Evolutionary conservation across 2,797 vertebrate species (phyloP), one percentile per base, ranked within the genome.

Genomic region (Smutsia gigantea): DNA sequence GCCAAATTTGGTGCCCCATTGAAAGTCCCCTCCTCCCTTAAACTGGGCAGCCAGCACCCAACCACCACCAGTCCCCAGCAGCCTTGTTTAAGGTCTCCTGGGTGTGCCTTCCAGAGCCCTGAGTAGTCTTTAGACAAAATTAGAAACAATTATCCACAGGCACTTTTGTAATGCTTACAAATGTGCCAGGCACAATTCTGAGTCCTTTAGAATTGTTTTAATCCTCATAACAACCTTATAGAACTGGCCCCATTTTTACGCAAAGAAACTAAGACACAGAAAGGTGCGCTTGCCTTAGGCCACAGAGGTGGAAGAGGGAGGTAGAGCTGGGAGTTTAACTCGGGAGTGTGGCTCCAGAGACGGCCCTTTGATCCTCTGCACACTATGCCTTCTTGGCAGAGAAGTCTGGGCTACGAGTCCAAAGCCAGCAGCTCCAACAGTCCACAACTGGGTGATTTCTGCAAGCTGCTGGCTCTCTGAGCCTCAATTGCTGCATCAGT

Each of bases 121-220:
- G 25, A 46, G 53, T 3, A 2, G 25, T 2, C 11, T 17, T 71
- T 15, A 1, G 25, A 69, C 18, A 2, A 11, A 11, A 15, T 72
- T 3, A 61, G 42, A 34, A 68, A 49, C 19, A 7, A 37, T 46
- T 21, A 8, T 27, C 46, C 0, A 3, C 0, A 0, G 37, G 5
- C 34, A 14, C 49, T 12, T 49, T 9, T 3, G 59, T n/a, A 8
- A n/a, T 4, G 9, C 25, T 75, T 25, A 27, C 34, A 5, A 5
- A 0, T 0, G 1, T 29, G 7, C 19, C 61, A 8, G 42, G 53
- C 53, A 27, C 25, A 18, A 15, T 7, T 51, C 37, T 77, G 68
- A 46, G n/a, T 69, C 49, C 39, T 57, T 75, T 1, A 0, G 42
- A 18, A 6, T 29, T 37, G 7, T 59, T 49, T 72, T 2, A 49